A percentile compares a stretch with the other conserved stretches of the same genome.
Evolutionary conservation across 2,888 invertebrate species (phyloP).

Genomic region (Hirtodrosophila histrioides): DNA sequence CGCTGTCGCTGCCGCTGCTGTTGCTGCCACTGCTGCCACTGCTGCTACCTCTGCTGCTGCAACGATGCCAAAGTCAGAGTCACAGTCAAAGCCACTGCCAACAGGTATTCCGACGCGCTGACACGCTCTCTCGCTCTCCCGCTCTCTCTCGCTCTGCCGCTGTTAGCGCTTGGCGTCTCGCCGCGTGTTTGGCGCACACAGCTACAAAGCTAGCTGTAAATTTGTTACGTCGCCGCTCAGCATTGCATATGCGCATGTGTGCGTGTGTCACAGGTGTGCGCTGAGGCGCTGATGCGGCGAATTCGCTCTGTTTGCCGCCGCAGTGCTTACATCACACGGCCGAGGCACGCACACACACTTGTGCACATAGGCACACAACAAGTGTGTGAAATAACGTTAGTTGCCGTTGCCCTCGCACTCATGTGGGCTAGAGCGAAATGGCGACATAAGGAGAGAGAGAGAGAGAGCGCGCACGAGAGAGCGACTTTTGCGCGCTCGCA

Average conservation of each 20-base stretch:
- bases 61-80: slow-evolving; percentile 72
- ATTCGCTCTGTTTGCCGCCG: slow-evolving; percentile 62
- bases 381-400: slow-evolving; percentile 78
- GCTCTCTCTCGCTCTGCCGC: slow-evolving; percentile 15
- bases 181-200: slow-evolving; percentile 66
- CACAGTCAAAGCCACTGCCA: slow-evolving; percentile 80
- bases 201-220: slow-evolving; percentile 83
- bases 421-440: slow-evolving; percentile 17
- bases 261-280: slow-evolving; percentile 65
- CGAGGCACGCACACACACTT: slow-evolving; percentile 15
- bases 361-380: slow-evolving; percentile 6
- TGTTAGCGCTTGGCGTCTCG: slow-evolving; percentile 5
- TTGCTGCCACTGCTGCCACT: slow-evolving; percentile 1
- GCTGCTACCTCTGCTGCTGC: slow-evolving; percentile 25
- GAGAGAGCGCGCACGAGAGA: slow-evolving; percentile 13
- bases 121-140: slow-evolving; percentile 14
- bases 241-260: slow-evolving; percentile 15
- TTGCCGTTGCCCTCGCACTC: slow-evolving; percentile 67
- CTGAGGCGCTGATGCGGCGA: slow-evolving; percentile 37
- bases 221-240: slow-evolving; percentile 76
- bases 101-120: slow-evolving; percentile 58
- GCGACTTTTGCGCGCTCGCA: slow-evolving; percentile 28
- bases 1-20: slow-evolving; percentile 6
- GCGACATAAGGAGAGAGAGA: slow-evolving; percentile 1
- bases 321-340: slow-evolving; percentile 70